Percentiles rank a stretch among this genome's conserved stretches.
These are phyloP conservation scores for Athrips mouffetella DNA, from an alignment of 2,888 invertebrate species.

Conservation along the genomic window DNA sequence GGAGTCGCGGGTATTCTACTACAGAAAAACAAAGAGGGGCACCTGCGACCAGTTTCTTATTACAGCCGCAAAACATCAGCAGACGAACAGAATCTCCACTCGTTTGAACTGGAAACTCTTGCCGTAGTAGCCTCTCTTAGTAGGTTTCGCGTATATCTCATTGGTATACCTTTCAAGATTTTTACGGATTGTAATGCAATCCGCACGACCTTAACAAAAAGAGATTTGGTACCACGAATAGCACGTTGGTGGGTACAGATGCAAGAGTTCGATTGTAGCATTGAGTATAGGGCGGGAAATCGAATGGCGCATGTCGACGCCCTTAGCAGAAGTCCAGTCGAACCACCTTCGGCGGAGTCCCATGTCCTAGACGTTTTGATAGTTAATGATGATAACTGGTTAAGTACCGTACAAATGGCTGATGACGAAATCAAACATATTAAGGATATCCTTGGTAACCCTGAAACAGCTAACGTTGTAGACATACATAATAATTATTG, in stretches of 20 bases:
- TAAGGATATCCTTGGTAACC: not conserved
- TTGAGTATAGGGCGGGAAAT: not conserved
- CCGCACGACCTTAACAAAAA: constrained; percentile 22
- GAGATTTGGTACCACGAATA: constrained; percentile 24
- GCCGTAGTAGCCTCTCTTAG: constrained; percentile 19
- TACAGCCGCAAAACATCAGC: not conserved
- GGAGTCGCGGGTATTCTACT: constrained; percentile 1
- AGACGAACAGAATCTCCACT: constrained; percentile 15
- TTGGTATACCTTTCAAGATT: constrained; percentile 24
- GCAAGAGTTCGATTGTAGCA: constrained; percentile 17
- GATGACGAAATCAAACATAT: constrained; percentile 9
- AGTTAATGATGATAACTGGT: no score
- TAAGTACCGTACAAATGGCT: no score
- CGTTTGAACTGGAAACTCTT: constrained; percentile 27
- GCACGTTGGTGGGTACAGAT: constrained; percentile 24
- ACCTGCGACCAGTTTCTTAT: not conserved
- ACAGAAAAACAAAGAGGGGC: not conserved
- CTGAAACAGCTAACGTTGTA: not conserved
- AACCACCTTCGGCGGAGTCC: not conserved
- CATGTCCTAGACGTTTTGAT: not conserved
- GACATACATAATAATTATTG: not conserved
- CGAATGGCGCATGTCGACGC: constrained; percentile 9
- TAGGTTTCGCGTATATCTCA: constrained; percentile 25
- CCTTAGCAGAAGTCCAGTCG: constrained; percentile 3
- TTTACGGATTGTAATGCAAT: constrained; percentile 26